phyloP scores from a whole-genome alignment of 2,113 vertebrate species.

The Oreochromis aureus region DNA sequence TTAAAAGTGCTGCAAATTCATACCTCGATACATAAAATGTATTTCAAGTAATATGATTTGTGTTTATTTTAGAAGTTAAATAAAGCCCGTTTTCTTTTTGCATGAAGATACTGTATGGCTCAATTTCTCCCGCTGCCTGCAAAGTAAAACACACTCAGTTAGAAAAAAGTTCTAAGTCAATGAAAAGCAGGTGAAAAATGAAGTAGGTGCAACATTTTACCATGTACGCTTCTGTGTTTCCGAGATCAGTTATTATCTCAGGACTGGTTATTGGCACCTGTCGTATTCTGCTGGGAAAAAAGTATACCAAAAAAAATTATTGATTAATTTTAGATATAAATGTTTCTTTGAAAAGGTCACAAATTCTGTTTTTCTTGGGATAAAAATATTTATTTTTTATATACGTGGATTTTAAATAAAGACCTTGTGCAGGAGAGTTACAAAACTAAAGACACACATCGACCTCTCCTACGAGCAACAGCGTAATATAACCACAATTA shows the following conservation, averaged over 20 bases:
- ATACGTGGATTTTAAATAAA: neutral
- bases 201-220: neutral
- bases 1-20: neutral
- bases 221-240: neutral
- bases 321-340: too few relatives aligned
- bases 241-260: neutral
- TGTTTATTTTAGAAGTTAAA: neutral
- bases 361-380: neutral
- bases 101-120: neutral
- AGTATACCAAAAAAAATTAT: neutral
- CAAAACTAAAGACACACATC: fast-evolving
- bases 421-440: fast-evolving
- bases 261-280: fast-evolving
- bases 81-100: neutral
- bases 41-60: neutral
- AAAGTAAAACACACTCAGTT: neutral
- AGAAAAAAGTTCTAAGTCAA: neutral
- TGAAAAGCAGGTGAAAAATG: neutral
- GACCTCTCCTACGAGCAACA: neutral
- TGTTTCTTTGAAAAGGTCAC: too few relatives aligned
- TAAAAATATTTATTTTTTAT: neutral
- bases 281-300: neutral
- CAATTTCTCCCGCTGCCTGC: neutral
- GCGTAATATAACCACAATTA: fast-evolving
- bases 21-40: neutral